These are phyloP conservation scores for Cydia pomonella DNA, from an alignment of 1,140 invertebrate genomes.

Conservation along the genomic window DNA sequence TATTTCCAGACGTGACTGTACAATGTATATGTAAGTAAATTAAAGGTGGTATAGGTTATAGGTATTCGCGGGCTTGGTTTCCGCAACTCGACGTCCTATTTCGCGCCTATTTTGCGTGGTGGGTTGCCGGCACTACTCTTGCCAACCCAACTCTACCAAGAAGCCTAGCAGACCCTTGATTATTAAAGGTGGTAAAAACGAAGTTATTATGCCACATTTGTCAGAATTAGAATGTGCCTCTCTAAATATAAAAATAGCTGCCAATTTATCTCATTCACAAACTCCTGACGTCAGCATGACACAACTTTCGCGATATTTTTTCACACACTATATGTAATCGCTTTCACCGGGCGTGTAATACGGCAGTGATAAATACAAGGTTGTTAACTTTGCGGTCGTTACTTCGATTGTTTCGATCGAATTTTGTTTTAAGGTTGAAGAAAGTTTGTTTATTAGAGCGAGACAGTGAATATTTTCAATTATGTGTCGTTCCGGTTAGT, in stretches of 20 bases:
- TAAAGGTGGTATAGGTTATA: no score
- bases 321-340: conserved; percentile 25
- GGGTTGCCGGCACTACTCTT: no score
- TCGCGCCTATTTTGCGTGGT: no score
- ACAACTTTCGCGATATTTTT: conserved; percentile 33
- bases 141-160: no score
- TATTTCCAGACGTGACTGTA: no score
- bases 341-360: conserved; percentile 17
- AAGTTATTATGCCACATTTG: no score
- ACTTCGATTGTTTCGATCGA: conserved; percentile 15
- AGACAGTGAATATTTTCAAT: conserved; percentile 2
- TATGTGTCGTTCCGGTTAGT: neutral
- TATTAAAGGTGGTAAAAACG: no score
- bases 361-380: conserved; percentile 6
- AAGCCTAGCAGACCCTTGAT: no score
- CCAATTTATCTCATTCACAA: conserved; percentile 3
- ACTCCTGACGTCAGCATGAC: conserved; percentile 21
- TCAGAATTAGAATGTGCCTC: no score
- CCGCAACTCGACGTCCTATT: no score
- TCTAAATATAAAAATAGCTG: neutral
- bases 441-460: conserved; percentile 6
- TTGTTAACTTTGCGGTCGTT: neutral
- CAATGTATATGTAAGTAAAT: no score
- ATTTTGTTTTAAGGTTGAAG: conserved; percentile 6
- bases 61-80: no score